Evolutionary conservation across 2,113 vertebrate species (phyloP).

Genomic region (Saguinus imperator): DNA sequence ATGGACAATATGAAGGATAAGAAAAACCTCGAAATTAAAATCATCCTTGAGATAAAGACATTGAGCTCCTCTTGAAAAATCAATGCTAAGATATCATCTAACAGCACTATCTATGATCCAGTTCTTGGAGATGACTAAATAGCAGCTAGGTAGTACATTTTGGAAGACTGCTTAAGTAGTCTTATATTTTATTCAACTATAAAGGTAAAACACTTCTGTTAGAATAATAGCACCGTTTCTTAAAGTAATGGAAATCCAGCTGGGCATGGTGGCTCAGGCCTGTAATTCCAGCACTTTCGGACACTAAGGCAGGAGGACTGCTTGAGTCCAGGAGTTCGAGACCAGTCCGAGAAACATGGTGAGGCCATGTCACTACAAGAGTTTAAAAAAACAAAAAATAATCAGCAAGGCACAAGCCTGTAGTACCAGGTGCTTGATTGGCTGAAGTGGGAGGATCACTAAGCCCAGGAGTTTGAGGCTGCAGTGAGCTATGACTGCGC

Average conservation of each 20-base stretch:
- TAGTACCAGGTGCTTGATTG: too few relatives aligned
- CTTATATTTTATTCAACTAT: background rate
- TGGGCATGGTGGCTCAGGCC: too few relatives aligned
- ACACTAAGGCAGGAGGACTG: too few relatives aligned
- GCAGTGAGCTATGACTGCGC: too few relatives aligned
- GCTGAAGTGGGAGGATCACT: too few relatives aligned
- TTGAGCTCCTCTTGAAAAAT: slow-evolving; percentile 24
- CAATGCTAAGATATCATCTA: background rate
- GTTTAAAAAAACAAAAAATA: too few relatives aligned
- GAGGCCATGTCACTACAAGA: too few relatives aligned
- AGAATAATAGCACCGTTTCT: background rate
- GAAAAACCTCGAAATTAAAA: slow-evolving; percentile 33
- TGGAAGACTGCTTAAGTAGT: background rate
- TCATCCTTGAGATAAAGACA: background rate
- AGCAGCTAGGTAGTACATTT: background rate
- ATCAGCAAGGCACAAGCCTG: too few relatives aligned
- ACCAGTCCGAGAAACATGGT: too few relatives aligned
- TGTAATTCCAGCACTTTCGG: too few relatives aligned
- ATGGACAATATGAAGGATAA: background rate
- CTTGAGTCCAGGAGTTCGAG: too few relatives aligned
- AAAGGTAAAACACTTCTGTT: background rate
- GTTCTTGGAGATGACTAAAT: background rate
- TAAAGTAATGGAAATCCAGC: slow-evolving; percentile 15
- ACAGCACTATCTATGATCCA: background rate
- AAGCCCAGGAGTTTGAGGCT: too few relatives aligned